Conservation (phyloP, 2,888 invertebrate species). For the Ophion obscuratus region DNA sequence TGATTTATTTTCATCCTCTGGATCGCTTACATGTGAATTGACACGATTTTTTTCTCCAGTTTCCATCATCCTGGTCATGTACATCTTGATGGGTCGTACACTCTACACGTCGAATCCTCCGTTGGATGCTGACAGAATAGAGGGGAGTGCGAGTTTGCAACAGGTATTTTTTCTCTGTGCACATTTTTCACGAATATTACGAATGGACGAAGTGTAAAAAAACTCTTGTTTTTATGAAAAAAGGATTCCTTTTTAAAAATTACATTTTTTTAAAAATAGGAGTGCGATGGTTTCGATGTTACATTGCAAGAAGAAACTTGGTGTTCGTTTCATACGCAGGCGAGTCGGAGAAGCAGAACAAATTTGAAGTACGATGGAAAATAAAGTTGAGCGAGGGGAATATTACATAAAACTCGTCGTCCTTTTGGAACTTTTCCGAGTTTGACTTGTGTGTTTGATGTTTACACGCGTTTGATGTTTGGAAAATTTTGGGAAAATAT, state of each 20-base stretch:
- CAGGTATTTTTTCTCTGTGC: slow-evolving; percentile 84
- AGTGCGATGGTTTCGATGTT: too few species aligned
- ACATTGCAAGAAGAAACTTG: too few species aligned
- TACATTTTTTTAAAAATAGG: too few species aligned
- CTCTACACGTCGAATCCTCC: slow-evolving; percentile 89
- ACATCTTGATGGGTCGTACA: slow-evolving; percentile 89
- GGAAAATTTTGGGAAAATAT: neutral
- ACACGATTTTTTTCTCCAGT: slow-evolving; percentile 84
- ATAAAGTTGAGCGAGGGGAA: too few species aligned
- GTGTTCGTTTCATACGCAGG: too few species aligned
- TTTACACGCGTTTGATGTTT: too few species aligned
- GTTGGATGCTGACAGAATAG: slow-evolving; percentile 87
- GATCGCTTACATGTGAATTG: neutral
- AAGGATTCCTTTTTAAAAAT: too few species aligned
- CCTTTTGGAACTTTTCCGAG: neutral
- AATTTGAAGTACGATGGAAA: too few species aligned
- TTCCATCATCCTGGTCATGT: slow-evolving; percentile 88
- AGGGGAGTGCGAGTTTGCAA: slow-evolving; percentile 88
- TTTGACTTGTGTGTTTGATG: too few species aligned
- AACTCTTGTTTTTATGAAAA: too few species aligned
- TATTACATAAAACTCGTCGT: neutral
- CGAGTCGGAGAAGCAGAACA: too few species aligned
- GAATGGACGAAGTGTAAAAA: too few species aligned
- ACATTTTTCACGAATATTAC: neutral
- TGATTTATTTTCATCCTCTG: neutral